Evolutionary conservation across 2,797 vertebrate species (phyloP).

Genomic region (Chelidonichthys spinosus): DNA sequence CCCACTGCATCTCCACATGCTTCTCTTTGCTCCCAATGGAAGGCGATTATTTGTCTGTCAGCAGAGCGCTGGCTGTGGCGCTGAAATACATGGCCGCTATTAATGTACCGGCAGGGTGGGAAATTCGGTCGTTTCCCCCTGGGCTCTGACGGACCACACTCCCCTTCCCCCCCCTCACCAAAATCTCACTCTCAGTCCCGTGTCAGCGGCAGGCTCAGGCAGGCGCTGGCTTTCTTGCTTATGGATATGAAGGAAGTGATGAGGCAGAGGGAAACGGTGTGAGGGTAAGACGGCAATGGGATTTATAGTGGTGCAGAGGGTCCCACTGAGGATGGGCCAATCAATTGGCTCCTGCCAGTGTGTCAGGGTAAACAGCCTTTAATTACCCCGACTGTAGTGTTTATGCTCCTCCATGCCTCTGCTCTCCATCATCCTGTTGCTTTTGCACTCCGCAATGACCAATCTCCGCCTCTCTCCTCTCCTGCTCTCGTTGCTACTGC

Average conservation of each 20-base stretch:
- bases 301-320: constrained; percentile 78
- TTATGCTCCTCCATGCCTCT: constrained; percentile 72
- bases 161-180: constrained; percentile 4
- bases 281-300: constrained; percentile 43
- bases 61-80: constrained; percentile 49
- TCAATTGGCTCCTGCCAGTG: constrained; percentile 74
- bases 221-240: constrained; percentile 23
- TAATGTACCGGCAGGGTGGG: constrained; percentile 62
- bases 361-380: constrained; percentile 80
- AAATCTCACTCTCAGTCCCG: constrained; percentile 34
- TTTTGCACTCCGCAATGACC: constrained; percentile 60
- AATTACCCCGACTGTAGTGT: constrained; percentile 78
- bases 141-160: constrained; percentile 40
- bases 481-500: constrained; percentile 48
- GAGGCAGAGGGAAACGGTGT: constrained; percentile 28
- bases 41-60: constrained; percentile 76
- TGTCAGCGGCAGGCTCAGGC: constrained; percentile 40
- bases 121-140: constrained; percentile 56
- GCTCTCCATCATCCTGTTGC: constrained; percentile 71
- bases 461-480: constrained; percentile 46
- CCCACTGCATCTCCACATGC: constrained; percentile 38
- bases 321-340: constrained; percentile 65
- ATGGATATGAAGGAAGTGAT: constrained; percentile 52
- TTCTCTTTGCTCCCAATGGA: constrained; percentile 42
- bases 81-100: constrained; percentile 73